Conservation (phyloP, 1,140 invertebrate species). For the Helicoverpa zea region DNA sequence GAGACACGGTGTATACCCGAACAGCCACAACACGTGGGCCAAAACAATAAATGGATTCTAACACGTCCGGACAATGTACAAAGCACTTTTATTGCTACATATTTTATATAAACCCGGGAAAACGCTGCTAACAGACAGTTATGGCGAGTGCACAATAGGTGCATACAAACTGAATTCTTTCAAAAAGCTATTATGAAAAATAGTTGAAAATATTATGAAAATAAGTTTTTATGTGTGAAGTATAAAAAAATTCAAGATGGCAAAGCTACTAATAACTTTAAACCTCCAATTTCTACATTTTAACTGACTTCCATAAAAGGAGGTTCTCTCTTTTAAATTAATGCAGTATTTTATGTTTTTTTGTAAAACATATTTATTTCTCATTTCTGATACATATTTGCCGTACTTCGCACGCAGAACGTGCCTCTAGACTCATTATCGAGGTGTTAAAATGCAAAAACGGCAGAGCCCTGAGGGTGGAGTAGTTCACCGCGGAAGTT, state of each 20-base stretch:
- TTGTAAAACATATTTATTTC: too few species aligned
- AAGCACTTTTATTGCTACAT: constrained; percentile 79
- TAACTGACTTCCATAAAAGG: too few species aligned
- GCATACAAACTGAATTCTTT: constrained; percentile 3
- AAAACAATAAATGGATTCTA: constrained; percentile 79
- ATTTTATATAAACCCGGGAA: constrained; percentile 73
- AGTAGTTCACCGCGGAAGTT: constrained; percentile 61
- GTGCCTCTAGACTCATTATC: constrained; percentile 69
- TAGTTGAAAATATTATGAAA: too few species aligned
- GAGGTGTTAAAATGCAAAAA: constrained; percentile 71
- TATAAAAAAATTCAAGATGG: too few species aligned
- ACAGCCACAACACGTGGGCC: constrained; percentile 68
- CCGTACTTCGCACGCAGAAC: constrained; percentile 34
- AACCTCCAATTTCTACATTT: too few species aligned
- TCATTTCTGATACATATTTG: constrained; percentile 31
- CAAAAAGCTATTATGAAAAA: not conserved
- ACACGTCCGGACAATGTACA: constrained; percentile 74
- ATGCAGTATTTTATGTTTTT: too few species aligned
- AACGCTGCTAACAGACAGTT: constrained; percentile 55
- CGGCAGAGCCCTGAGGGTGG: constrained; percentile 58
- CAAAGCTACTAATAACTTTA: too few species aligned
- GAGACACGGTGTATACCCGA: constrained; percentile 68
- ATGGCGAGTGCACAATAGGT: constrained; percentile 25
- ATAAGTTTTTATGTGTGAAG: not conserved
- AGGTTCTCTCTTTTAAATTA: too few species aligned